Percentiles rank a stretch among this genome's conserved stretches.
Evolutionary conservation across 2,113 vertebrate species (phyloP).

Genomic region (Xyliphius kryptos): DNA sequence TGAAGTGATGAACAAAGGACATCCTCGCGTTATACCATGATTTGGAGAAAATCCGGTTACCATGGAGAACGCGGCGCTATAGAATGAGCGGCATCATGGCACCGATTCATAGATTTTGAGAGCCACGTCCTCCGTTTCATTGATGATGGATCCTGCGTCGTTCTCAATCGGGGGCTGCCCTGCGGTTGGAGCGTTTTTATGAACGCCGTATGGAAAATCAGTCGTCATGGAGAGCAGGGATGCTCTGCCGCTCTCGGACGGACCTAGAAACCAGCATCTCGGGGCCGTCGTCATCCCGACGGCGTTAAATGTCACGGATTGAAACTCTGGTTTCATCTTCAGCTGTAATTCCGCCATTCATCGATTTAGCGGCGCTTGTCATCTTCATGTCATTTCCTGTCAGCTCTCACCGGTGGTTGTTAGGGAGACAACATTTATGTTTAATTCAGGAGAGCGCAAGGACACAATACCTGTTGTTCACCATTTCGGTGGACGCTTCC

Average conservation of each 20-base stretch:
- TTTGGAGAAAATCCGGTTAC: constrained; percentile 25
- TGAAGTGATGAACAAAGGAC: constrained; percentile 33
- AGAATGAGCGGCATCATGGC: constrained; percentile 11
- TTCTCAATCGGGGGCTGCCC: constrained; percentile 1
- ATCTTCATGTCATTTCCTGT: neutral
- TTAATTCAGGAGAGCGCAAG: neutral
- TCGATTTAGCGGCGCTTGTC: neutral
- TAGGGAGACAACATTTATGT: neutral
- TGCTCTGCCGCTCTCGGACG: constrained; percentile 21
- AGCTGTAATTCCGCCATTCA: neutral
- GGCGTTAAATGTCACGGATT: too few relatives aligned
- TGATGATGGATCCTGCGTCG: neutral
- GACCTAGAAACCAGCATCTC: constrained; percentile 3
- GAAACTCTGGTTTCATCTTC: too few relatives aligned
- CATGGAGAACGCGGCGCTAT: constrained; percentile 28
- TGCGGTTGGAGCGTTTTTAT: neutral
- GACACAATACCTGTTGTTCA: constrained; percentile 16
- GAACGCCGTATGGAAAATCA: constrained; percentile 8
- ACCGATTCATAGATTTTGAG: neutral
- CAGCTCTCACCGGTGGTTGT: neutral
- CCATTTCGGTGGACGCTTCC: constrained; percentile 40
- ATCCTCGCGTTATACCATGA: neutral
- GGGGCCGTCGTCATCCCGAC: neutral
- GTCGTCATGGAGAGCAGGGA: constrained; percentile 21
- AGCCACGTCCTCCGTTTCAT: too few relatives aligned